A percentile compares a stretch with the other conserved stretches of the same genome.
Evolutionary conservation across 2,888 invertebrate species (phyloP).

Genomic region (Apamea epomidion): DNA sequence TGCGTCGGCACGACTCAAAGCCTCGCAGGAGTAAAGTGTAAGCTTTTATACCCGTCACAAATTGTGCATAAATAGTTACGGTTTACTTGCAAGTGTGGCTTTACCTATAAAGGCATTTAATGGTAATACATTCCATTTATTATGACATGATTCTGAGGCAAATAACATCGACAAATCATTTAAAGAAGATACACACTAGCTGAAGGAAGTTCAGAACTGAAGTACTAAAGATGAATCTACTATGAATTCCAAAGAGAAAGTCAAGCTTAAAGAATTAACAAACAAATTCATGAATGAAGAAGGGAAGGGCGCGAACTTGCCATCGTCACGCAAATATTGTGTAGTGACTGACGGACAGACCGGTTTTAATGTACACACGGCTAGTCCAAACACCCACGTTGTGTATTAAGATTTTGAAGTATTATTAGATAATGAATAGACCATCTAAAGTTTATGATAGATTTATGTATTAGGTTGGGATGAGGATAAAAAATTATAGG

Average conservation of each 20-base stretch:
- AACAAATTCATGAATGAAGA: constrained; percentile 77
- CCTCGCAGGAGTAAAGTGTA: constrained; percentile 49
- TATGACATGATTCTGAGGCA: neutral
- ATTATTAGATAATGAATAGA: constrained; percentile 64
- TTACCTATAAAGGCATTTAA: constrained; percentile 25
- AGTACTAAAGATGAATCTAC: neutral
- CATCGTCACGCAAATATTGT: constrained; percentile 83
- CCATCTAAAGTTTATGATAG: constrained; percentile 48
- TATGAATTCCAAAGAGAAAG: constrained; percentile 64
- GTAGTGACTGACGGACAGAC: constrained; percentile 80
- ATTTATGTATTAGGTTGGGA: constrained; percentile 52
- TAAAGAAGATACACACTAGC: neutral
- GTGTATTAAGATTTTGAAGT: constrained; percentile 67
- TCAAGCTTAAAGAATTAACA: constrained; percentile 54
- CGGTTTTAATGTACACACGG: constrained; percentile 81
- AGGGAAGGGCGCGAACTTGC: constrained; percentile 74
- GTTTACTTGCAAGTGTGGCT: constrained; percentile 23
- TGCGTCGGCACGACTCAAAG: constrained; percentile 57
- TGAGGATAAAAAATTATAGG: constrained; percentile 34
- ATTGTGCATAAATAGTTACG: constrained; percentile 58
- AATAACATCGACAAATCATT: neutral
- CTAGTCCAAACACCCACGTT: constrained; percentile 74
- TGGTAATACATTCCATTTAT: constrained; percentile 11
- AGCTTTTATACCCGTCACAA: constrained; percentile 52
- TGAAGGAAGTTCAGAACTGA: neutral